Percentiles rank a stretch among this genome's conserved stretches.
These are phyloP conservation scores for Leptogaster cylindrica DNA, from an alignment of 2,888 invertebrate species.

Conservation along the genomic window DNA sequence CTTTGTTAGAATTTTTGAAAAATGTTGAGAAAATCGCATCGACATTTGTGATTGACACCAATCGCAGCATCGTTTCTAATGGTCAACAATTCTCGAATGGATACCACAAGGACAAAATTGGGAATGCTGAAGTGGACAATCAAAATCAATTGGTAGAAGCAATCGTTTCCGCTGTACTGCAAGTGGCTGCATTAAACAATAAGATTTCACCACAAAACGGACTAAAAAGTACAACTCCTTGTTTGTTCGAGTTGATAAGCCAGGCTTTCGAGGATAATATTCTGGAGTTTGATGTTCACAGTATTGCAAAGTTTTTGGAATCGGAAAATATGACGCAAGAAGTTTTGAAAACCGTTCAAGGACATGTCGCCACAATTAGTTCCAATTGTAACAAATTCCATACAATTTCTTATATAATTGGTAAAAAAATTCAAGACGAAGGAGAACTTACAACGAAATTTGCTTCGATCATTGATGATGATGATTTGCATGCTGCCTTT, in stretches of 20 bases:
- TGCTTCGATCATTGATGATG: constrained; percentile 69
- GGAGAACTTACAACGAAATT: constrained; percentile 70
- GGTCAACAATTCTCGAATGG: constrained; percentile 27
- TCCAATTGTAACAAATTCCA: constrained; percentile 57
- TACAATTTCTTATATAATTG: constrained; percentile 5
- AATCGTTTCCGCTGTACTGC: constrained; percentile 37
- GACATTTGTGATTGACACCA: neutral
- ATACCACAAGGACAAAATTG: constrained; percentile 25
- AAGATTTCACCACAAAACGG: constrained; percentile 29
- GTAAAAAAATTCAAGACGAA: constrained; percentile 60
- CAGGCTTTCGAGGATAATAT: constrained; percentile 42
- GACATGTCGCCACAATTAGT: constrained; percentile 49
- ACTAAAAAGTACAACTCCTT: constrained; percentile 15
- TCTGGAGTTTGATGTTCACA: constrained; percentile 55
- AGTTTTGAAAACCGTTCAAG: constrained; percentile 35
- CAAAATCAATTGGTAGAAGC: constrained; percentile 40
- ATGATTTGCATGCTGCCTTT: constrained; percentile 70
- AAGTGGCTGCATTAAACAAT: constrained; percentile 16
- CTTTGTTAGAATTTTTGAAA: constrained; percentile 43
- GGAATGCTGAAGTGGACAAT: constrained; percentile 26
- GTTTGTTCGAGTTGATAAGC: constrained; percentile 44
- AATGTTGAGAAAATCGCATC: constrained; percentile 44
- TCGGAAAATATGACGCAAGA: constrained; percentile 61
- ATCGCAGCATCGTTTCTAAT: neutral
- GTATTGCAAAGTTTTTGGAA: constrained; percentile 70